A percentile compares a stretch with the other conserved stretches of the same genome.
Evolutionary conservation across 1,140 invertebrate genomes (phyloP).

Genomic region (Sminthurides bifidus): DNA sequence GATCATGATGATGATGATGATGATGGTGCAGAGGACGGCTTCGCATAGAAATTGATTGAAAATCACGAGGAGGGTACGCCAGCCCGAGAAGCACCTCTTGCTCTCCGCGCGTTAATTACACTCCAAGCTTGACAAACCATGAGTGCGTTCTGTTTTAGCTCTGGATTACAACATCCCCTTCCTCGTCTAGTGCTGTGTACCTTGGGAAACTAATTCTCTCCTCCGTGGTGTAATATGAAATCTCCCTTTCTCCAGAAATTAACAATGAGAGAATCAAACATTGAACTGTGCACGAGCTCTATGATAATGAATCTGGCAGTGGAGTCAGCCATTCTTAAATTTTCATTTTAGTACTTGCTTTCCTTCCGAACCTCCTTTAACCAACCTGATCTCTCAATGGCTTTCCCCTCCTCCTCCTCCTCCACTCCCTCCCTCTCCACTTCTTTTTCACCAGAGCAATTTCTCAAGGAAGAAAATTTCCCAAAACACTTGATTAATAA

Average conservation of each 20-base stretch:
- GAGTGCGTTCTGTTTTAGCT: neutral
- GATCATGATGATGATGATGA: conserved; percentile 1
- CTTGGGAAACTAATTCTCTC: no score
- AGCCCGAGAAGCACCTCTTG: no score
- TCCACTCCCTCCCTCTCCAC: neutral
- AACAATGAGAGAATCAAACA: no score
- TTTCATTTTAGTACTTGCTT: no score
- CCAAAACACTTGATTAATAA: no score
- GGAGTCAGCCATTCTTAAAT: no score
- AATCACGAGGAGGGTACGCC: conserved; percentile 1
- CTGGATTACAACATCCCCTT: neutral
- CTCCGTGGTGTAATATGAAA: no score
- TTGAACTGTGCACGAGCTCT: no score
- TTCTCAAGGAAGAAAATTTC: no score
- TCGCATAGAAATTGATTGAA: conserved; percentile 3
- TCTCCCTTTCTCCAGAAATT: no score
- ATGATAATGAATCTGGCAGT: no score
- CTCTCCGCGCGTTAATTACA: conserved; percentile 3
- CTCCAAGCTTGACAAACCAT: neutral
- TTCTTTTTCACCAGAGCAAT: neutral
- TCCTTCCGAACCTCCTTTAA: no score
- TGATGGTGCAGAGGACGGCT: neutral
- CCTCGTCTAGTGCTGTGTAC: neutral
- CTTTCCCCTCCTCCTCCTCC: neutral
- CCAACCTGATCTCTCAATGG: neutral